A percentile compares a stretch with the other conserved stretches of the same genome.
Evolutionary conservation across 2,113 vertebrate genomes (phyloP).

Genomic region (Microtus pennsylvanicus): DNA sequence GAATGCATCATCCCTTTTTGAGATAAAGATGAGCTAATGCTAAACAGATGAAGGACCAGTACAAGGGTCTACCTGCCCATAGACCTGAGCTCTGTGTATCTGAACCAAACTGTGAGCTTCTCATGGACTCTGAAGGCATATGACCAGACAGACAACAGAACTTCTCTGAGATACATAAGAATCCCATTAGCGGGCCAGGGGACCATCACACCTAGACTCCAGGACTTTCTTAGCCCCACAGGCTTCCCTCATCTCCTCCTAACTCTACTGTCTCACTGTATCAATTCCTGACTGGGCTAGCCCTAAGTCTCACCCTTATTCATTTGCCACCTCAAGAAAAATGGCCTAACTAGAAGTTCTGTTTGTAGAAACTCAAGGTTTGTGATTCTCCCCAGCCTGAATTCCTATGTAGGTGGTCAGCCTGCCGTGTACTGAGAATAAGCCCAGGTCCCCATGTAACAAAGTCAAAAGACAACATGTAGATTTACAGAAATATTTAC

Average conservation of each 20-base stretch:
- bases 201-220: neutral
- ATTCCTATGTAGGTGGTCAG: neutral
- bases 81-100: neutral
- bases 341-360: neutral
- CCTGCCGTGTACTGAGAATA: neutral
- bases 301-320: neutral
- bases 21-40: fast-evolving
- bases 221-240: neutral
- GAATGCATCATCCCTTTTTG: neutral
- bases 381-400: neutral
- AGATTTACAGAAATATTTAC: neutral
- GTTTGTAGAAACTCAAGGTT: neutral
- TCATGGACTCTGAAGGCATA: fast-evolving
- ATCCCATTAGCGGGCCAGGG: fast-evolving
- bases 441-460: neutral
- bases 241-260: neutral
- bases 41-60: no score
- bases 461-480: neutral
- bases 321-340: fast-evolving
- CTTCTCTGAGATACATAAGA: neutral
- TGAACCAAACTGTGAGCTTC: neutral
- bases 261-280: neutral
- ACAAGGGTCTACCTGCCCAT: no score
- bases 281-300: neutral
- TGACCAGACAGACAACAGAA: no score